These are phyloP conservation scores for Pollenia angustigena DNA, from an alignment of 2,888 invertebrate genomes.

Conservation along the genomic window DNA sequence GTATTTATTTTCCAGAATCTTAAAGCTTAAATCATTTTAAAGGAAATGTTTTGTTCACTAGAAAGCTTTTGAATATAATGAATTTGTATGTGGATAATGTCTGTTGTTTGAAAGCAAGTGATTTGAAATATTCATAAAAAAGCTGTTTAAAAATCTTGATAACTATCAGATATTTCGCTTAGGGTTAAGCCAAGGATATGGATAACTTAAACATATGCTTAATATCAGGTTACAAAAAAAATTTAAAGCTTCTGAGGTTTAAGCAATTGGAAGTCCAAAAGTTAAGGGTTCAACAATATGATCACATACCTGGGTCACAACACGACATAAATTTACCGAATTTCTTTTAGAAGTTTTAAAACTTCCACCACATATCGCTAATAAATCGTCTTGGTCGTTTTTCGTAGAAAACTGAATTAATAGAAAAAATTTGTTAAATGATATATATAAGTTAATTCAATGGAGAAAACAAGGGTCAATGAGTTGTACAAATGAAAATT, in stretches of 20 bases:
- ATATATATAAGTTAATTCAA: background rate
- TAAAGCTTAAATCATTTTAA: no score
- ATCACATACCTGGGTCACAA: constrained; percentile 63
- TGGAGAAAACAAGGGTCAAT: background rate
- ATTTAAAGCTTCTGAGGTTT: background rate
- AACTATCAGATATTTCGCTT: background rate
- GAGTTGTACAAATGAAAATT: constrained; percentile 2
- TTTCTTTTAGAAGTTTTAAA: constrained; percentile 54
- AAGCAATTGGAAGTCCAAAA: constrained; percentile 22
- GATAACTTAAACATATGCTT: background rate
- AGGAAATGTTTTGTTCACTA: no score
- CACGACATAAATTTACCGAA: constrained; percentile 62
- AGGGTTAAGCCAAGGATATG: background rate
- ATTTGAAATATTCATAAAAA: background rate
- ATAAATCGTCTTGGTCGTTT: constrained; percentile 50
- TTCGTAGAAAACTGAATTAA: constrained; percentile 39
- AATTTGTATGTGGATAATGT: no score
- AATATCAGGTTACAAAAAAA: background rate
- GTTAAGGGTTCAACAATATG: background rate
- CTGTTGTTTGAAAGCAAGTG: no score
- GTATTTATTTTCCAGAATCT: no score
- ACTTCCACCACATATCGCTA: constrained; percentile 56
- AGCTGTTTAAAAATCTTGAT: background rate
- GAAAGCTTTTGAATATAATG: no score
- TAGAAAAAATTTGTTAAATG: constrained; percentile 12